Conservation (phyloP, 2,797 vertebrate genomes). For the Phoebastria nigripes region DNA sequence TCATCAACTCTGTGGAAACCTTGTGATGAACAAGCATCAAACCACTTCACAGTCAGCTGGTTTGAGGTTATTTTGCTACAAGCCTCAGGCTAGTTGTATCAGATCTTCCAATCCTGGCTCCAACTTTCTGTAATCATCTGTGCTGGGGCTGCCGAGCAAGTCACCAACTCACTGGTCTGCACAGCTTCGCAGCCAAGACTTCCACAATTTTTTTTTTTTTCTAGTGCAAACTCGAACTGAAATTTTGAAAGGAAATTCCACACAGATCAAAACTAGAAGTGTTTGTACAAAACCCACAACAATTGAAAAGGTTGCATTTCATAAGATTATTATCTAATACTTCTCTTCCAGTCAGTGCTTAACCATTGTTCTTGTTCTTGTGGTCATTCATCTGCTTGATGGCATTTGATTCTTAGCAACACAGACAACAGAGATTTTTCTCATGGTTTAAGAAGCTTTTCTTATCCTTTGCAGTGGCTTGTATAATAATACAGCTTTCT, state of each 20-base stretch:
- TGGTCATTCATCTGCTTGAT: background rate
- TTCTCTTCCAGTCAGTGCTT: slow-evolving; percentile 9
- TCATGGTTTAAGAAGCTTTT: background rate
- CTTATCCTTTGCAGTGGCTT: background rate
- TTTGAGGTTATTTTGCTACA: background rate
- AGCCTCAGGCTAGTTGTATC: background rate
- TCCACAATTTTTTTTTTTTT: background rate
- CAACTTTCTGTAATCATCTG: background rate
- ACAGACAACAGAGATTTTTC: background rate
- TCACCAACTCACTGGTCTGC: background rate
- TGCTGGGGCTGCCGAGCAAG: background rate
- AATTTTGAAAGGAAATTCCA: slow-evolving; percentile 18
- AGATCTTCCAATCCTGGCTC: background rate
- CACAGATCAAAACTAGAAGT: background rate
- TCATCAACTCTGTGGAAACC: slow-evolving; percentile 1
- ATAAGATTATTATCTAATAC: background rate
- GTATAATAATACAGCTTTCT: background rate
- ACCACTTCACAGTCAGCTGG: background rate
- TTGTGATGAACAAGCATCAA: background rate
- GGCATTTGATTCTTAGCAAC: background rate
- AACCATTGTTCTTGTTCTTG: background rate
- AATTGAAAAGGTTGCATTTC: background rate
- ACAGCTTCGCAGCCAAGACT: background rate
- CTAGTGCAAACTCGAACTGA: background rate
- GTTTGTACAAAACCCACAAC: background rate